phyloP scores from a whole-genome alignment of 2,888 invertebrate species.

The Cerceris rybyensis region DNA sequence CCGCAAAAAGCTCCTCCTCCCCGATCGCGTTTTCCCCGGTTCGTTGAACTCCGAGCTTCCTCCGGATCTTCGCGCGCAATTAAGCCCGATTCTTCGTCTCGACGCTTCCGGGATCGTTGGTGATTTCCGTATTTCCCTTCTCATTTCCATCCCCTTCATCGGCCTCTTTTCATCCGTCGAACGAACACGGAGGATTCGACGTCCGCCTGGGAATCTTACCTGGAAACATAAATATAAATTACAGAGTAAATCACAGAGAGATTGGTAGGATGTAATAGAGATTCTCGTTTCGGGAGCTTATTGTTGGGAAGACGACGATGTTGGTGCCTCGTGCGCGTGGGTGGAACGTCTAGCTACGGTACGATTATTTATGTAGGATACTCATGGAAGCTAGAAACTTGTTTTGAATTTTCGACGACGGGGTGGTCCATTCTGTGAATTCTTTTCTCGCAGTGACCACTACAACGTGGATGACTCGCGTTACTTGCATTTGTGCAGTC shows the following conservation, averaged over 20 bases:
- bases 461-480: background rate
- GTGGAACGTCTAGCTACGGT: slow-evolving; percentile 30
- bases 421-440: slow-evolving; percentile 49
- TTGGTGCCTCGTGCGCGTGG: slow-evolving; percentile 35
- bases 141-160: background rate
- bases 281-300: background rate
- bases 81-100: slow-evolving; percentile 48
- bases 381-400: slow-evolving; percentile 59
- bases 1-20: slow-evolving; percentile 29
- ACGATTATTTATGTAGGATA: slow-evolving; percentile 64
- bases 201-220: background rate
- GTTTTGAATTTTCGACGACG: slow-evolving; percentile 65
- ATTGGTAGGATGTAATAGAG: background rate
- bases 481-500: no score
- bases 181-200: background rate
- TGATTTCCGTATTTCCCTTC: slow-evolving; percentile 13
- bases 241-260: background rate
- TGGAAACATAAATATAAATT: background rate
- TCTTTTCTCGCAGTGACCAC: slow-evolving; percentile 28
- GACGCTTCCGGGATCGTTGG: slow-evolving; percentile 33
- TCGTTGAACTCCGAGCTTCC: slow-evolving; percentile 24
- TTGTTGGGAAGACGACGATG: background rate
- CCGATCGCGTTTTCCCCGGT: slow-evolving; percentile 30
- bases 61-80: slow-evolving; percentile 36
- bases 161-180: background rate